Evolutionary conservation across 1,140 invertebrate species (phyloP).

Genomic region (Drosophila nasuta): DNA sequence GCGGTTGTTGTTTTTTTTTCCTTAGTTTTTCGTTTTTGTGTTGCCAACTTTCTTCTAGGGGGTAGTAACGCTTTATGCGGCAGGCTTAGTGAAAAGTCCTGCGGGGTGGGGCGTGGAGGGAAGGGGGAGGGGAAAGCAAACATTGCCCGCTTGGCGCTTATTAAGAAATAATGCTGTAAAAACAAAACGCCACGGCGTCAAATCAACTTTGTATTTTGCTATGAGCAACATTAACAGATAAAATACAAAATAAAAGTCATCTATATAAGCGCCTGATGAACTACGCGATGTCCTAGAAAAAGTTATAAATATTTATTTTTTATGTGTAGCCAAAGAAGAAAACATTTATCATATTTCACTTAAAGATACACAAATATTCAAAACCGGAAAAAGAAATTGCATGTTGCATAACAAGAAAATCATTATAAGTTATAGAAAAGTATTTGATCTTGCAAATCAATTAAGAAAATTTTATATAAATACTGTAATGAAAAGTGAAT

Average conservation of each 20-base stretch:
- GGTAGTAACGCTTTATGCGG: constrained; percentile 34
- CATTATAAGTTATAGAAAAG: too few relatives aligned
- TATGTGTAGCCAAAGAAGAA: not conserved
- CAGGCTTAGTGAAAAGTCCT: not conserved
- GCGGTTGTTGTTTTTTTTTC: not conserved
- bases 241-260: constrained; percentile 21
- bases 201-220: constrained; percentile 71
- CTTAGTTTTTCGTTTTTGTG: constrained; percentile 5
- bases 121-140: constrained; percentile 13
- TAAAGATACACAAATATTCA: not conserved
- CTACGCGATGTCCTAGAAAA: constrained; percentile 8
- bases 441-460: too few relatives aligned
- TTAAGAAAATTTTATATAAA: too few relatives aligned
- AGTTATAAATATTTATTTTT: not conserved
- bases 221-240: constrained; percentile 53
- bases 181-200: constrained; percentile 72
- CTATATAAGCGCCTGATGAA: not conserved
- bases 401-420: too few relatives aligned
- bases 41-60: constrained; percentile 42
- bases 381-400: too few relatives aligned
- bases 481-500: too few relatives aligned
- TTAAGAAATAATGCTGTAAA: constrained; percentile 78
- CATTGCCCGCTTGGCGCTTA: constrained; percentile 64
- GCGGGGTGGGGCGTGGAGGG: not conserved
- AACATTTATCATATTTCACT: too few relatives aligned